phyloP scores from a whole-genome alignment of 2,113 vertebrate genomes.

The Thamnophis sirtalis region DNA sequence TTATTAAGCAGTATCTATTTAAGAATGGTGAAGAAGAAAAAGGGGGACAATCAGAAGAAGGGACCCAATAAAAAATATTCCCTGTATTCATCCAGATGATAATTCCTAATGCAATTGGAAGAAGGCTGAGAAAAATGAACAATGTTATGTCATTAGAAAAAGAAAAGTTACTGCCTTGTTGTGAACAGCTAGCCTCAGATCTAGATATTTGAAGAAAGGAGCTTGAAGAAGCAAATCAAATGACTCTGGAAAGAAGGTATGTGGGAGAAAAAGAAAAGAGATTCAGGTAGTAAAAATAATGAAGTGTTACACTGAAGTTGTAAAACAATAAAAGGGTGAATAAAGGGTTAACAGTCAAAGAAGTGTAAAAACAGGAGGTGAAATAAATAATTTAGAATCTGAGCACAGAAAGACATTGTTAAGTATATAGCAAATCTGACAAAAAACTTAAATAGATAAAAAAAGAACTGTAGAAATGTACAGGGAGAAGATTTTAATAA shows the following conservation, averaged over 20 bases:
- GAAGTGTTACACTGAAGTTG: neutral
- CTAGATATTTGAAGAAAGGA: neutral
- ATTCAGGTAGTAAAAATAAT: neutral
- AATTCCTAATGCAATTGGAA: neutral
- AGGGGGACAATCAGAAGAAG: neutral
- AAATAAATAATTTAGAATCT: neutral
- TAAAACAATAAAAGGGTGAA: neutral
- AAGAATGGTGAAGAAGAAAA: neutral
- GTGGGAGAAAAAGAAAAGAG: neutral
- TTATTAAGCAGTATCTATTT: neutral
- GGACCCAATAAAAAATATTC: neutral
- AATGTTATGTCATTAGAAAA: neutral
- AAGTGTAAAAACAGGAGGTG: neutral
- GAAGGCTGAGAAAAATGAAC: neutral
- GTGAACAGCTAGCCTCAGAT: neutral
- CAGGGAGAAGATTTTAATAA: neutral
- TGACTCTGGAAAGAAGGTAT: neutral
- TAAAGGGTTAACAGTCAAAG: neutral
- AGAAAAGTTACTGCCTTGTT: neutral
- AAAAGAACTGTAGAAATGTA: neutral
- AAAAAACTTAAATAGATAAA: neutral
- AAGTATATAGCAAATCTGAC: neutral
- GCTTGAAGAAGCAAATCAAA: neutral
- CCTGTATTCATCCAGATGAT: neutral
- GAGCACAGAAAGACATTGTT: neutral